Evolutionary conservation across 2,888 invertebrate species (phyloP), one percentile per base, ranked within the genome.

Genomic region (Homarus gammarus): DNA sequence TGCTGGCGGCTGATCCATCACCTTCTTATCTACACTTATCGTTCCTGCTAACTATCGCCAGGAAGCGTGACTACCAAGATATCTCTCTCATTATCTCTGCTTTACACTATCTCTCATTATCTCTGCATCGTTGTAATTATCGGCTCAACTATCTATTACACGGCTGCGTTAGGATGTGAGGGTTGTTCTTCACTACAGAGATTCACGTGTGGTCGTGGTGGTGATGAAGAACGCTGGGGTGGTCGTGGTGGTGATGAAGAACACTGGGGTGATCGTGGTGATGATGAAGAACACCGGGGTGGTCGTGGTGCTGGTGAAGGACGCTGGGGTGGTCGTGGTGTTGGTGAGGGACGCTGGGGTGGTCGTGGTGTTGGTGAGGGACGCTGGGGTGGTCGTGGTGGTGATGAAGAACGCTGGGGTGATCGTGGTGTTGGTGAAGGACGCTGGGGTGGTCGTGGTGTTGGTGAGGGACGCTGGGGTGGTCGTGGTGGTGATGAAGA

Each of bases 1-100:
- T 51, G 44, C 31, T 78, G 85, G 79, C 86, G 78, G 86, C 78
- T 78, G 78, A 86, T 86, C 79, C 78, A 86, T 86, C 86, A 61
- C 79, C 36, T n/a, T 49, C 70, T 86, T 86, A 86, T 86, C 86
- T 86, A 44, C 49, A 51, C 44, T 77, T 51, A 79, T 70, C 78
- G 36, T 61, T 70, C 51, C 44, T 86, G 70, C 70, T 75, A 83
- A 83, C 83, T 68, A 68, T 68, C 77, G 64, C 77, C 1, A 31
- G 56, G 38, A 83, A 83, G 83, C 83, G 83, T 83, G 83, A 83
- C 83, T 51, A 51, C 83, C 61, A 40, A 36, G 61, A 51, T 84
- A 40, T 85, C 78, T 78, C 78, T 33, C 68, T 85, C 85, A 44
- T 68, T 78, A 40, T 68, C 68, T 49, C 64, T 68, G 33, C 40